Base-by-base conservation (phyloP, 2,797 vertebrate genomes). In the Coregonus ussuriensis region DNA sequence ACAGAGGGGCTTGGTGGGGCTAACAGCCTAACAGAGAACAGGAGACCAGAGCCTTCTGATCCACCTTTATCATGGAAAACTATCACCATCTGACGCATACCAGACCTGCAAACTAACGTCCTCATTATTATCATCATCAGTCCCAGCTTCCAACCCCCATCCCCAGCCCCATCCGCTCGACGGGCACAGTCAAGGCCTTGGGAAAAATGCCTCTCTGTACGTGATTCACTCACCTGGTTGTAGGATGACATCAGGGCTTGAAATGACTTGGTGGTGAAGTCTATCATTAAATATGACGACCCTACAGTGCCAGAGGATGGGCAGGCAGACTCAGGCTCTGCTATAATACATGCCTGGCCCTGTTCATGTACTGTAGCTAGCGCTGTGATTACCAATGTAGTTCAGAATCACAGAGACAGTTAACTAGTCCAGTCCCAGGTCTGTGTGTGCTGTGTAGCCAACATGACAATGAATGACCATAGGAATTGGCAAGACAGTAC, bases 381-480 rank as follows among this genome's bases (percentile, higher is more conserved):
- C 82, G 79, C 73, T 81, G 18, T 79, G 13, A 65, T 82, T 63
- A 79, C 51, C 77, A 78, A 41, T 68, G 54, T 66, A 81, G 1
- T 70, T 35, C 16, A n/a, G 67, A 14, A 35, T 7, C 9, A 47
- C 67, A 3, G 31, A 47, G 9, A 47, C 9, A 33, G 33, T 37
- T 9, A 7, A 37, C 33, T n/a, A 59, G 18, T 16, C 16, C 53
- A 56, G 1, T 56, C 53, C 16, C 53, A 56, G 53, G 18, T 56
- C 4, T 4, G 2, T 47, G 11, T 13, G 9, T 11, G 41, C 41
- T 13, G 41, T 13, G 25, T 25, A 25, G 59, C 21, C n/a, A 25
- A 25, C 59, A 63, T 63, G 21, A 21, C n/a, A 21, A 59, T 59
- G 0, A 59, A 21, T n/a, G 18, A 59, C 18, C 56, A 59, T 21